These are phyloP conservation scores for Typhlichthys subterraneus DNA, from an alignment of 2,797 vertebrate species.

Conservation along the genomic window DNA sequence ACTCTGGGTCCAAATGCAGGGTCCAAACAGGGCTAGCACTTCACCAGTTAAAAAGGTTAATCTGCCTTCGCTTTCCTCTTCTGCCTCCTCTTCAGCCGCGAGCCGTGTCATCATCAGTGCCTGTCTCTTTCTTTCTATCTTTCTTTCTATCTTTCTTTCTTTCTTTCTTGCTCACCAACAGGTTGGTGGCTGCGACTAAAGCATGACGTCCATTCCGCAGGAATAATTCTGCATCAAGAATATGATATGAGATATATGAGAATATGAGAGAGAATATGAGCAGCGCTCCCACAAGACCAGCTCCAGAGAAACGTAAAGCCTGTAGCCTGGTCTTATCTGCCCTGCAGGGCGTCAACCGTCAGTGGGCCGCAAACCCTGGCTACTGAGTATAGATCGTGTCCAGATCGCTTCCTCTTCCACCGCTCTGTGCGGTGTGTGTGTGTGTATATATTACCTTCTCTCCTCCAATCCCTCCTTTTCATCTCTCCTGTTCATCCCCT, in stretches of 20 bases:
- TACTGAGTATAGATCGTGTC: constrained; percentile 24
- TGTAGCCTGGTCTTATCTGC: constrained; percentile 18
- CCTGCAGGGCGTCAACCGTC: constrained; percentile 3
- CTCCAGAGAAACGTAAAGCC: constrained; percentile 30
- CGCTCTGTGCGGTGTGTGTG: background rate
- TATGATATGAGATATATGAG: too few species aligned
- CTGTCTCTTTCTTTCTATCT: constrained; percentile 40
- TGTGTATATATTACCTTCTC: background rate
- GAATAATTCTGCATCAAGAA: constrained; percentile 9
- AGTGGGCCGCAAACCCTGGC: constrained; percentile 6
- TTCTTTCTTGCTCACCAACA: background rate
- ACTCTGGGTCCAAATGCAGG: constrained; percentile 72
- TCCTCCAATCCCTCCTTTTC: constrained; percentile 7
- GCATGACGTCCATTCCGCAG: too few species aligned
- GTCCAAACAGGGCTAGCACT: constrained; percentile 72
- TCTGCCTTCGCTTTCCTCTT: constrained; percentile 61
- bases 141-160: constrained; percentile 10
- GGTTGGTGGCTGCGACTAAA: too few species aligned
- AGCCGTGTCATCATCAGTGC: constrained; percentile 66
- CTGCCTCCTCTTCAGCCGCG: constrained; percentile 22
- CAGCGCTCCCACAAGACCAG: constrained; percentile 26
- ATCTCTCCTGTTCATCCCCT: constrained; percentile 4
- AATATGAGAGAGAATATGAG: constrained; percentile 46
- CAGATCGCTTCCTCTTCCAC: constrained; percentile 5
- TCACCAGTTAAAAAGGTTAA: constrained; percentile 81